Evolutionary conservation across 1,140 invertebrate species (phyloP).

Genomic region (Chelonus insularis): DNA sequence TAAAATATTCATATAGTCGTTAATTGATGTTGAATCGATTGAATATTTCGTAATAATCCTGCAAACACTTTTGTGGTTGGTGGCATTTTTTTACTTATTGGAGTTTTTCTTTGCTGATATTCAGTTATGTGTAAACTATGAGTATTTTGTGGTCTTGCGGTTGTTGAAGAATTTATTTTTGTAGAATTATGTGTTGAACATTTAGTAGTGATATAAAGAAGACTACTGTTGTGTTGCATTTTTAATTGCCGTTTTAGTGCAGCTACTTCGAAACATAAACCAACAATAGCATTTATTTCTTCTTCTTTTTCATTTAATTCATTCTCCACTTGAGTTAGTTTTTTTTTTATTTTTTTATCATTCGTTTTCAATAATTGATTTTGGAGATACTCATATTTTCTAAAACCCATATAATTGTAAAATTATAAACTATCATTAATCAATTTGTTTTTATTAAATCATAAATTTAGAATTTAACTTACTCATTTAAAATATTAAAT

Average conservation of each 20-base stretch:
- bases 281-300: slow-evolving; percentile 59
- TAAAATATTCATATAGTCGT: slow-evolving; percentile 26
- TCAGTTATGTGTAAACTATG: slow-evolving; percentile 13
- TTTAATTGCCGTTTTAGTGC: slow-evolving; percentile 58
- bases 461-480: too few relatives aligned
- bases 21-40: slow-evolving; percentile 50
- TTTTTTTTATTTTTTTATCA: slow-evolving; percentile 41
- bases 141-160: not conserved
- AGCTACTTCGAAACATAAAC: slow-evolving; percentile 56
- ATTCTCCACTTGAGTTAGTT: slow-evolving; percentile 53
- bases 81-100: slow-evolving; percentile 22
- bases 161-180: slow-evolving; percentile 7
- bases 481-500: too few relatives aligned
- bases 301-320: slow-evolving; percentile 58
- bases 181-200: slow-evolving; percentile 3
- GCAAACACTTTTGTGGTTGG: slow-evolving; percentile 38
- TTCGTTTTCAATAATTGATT: slow-evolving; percentile 40
- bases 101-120: slow-evolving; percentile 18
- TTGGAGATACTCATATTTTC: slow-evolving; percentile 57
- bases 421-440: not conserved
- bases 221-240: slow-evolving; percentile 49
- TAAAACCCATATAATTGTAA: slow-evolving; percentile 35
- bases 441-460: too few relatives aligned
- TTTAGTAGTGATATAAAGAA: slow-evolving; percentile 43
- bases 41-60: slow-evolving; percentile 46